phyloP scores from a whole-genome alignment of 2,797 vertebrate genomes.

The Hyperoplus immaculatus region DNA sequence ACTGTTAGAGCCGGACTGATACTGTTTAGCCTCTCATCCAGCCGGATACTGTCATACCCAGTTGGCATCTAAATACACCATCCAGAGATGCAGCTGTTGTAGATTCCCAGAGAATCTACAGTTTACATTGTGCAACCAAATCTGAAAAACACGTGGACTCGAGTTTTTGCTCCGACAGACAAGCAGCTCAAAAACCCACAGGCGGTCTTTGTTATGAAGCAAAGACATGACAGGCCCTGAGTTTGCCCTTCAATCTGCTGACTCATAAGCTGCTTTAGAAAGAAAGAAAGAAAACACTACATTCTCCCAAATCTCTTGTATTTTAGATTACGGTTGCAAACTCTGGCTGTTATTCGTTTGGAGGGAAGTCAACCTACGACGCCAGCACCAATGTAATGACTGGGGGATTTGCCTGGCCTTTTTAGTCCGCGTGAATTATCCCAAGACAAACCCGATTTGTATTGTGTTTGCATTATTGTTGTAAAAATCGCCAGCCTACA shows the following conservation, averaged over 20 bases:
- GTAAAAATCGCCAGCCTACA: neutral
- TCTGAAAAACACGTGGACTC: neutral
- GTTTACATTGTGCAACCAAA: neutral
- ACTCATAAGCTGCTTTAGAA: slow-evolving; percentile 52
- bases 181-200: slow-evolving; percentile 14
- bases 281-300: slow-evolving; percentile 17
- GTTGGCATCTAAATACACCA: neutral
- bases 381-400: neutral
- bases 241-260: slow-evolving; percentile 33
- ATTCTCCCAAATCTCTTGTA: slow-evolving; percentile 41
- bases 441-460: neutral
- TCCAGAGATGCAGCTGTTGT: neutral
- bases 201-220: slow-evolving; percentile 15
- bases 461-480: neutral
- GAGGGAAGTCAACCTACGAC: slow-evolving; percentile 33
- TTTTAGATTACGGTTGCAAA: slow-evolving; percentile 38
- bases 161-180: slow-evolving; percentile 25
- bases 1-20: neutral
- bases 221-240: slow-evolving; percentile 4
- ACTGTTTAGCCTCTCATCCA: neutral
- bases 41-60: neutral
- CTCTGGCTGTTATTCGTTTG: slow-evolving; percentile 20
- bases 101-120: neutral
- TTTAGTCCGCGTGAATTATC: neutral
- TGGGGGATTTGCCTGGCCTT: neutral